Evolutionary conservation across 2,113 vertebrate genomes (phyloP).

Genomic region (Pluvianellus socialis): DNA sequence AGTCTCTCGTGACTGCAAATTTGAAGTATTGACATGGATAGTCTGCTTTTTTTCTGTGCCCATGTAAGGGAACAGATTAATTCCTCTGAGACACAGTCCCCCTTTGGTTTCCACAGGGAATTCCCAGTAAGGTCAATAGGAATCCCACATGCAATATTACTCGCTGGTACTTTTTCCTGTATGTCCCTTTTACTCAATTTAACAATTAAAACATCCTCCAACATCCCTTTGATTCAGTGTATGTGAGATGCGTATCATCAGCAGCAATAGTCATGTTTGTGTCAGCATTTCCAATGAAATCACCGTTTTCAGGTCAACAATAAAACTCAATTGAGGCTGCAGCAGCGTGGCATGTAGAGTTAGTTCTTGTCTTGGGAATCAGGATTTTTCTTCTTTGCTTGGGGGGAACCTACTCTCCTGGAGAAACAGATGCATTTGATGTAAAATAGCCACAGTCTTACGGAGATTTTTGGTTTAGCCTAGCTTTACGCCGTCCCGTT

Average conservation of each 20-base stretch:
- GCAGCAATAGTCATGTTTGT: conserved; percentile 61
- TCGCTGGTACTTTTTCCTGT: conserved; percentile 2
- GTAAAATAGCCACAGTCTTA: background rate
- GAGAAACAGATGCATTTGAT: background rate
- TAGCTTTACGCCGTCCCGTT: background rate
- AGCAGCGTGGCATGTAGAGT: background rate
- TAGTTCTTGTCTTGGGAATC: background rate
- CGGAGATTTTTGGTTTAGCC: background rate
- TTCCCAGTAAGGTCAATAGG: conserved; percentile 18
- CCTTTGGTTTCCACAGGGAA: conserved; percentile 18
- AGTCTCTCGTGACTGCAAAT: conserved; percentile 44
- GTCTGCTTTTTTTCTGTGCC: background rate
- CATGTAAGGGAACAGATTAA: background rate
- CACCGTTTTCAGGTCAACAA: conserved; percentile 61
- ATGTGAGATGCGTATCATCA: conserved; percentile 32
- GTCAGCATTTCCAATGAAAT: conserved; percentile 64
- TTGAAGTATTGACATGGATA: conserved; percentile 53
- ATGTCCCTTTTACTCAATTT: conserved; percentile 38
- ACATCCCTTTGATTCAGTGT: conserved; percentile 20
- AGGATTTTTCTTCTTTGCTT: conserved; percentile 11
- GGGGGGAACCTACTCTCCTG: background rate
- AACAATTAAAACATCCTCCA: conserved; percentile 42
- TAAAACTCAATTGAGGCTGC: conserved; percentile 26
- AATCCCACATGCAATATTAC: conserved; percentile 9
- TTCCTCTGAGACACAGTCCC: background rate